Percentiles rank a stretch among this genome's conserved stretches.
Conservation (phyloP, 2,888 invertebrate species). For the Aricia artaxerxes region DNA sequence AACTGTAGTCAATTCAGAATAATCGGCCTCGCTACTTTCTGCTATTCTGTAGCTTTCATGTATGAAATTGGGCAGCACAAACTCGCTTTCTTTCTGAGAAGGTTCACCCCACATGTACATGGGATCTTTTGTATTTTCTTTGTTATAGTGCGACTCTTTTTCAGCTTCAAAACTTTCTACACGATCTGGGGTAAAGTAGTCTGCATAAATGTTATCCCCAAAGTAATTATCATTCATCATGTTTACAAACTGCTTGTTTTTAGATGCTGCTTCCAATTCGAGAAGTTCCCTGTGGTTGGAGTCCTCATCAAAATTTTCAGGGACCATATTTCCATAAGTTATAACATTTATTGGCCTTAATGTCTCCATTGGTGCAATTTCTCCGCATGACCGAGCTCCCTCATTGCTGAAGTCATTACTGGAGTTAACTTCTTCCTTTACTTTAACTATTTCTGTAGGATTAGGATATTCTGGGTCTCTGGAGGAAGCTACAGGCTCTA, state of each 20-base stretch:
- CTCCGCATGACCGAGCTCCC: slow-evolving; percentile 50
- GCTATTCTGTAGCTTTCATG: slow-evolving; percentile 74
- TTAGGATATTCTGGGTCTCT: slow-evolving; percentile 48
- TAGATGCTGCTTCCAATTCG: slow-evolving; percentile 65
- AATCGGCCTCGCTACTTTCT: slow-evolving; percentile 61
- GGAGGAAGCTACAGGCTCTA: slow-evolving; percentile 58
- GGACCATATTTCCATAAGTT: slow-evolving; percentile 62
- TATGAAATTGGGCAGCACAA: slow-evolving; percentile 71
- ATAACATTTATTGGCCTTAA: slow-evolving; percentile 71
- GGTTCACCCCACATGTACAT: slow-evolving; percentile 70
- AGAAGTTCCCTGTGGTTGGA: slow-evolving; percentile 66
- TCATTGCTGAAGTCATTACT: slow-evolving; percentile 66
- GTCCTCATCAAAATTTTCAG: slow-evolving; percentile 65
- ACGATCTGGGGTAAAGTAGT: slow-evolving; percentile 71
- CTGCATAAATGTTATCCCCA: slow-evolving; percentile 73
- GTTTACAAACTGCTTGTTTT: slow-evolving; percentile 71
- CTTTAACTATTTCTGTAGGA: slow-evolving; percentile 53
- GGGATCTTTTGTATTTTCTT: slow-evolving; percentile 58
- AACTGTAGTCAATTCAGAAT: slow-evolving; percentile 54
- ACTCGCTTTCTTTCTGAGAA: slow-evolving; percentile 67
- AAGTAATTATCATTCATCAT: slow-evolving; percentile 77
- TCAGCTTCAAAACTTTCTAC: slow-evolving; percentile 66
- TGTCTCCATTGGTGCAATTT: slow-evolving; percentile 56
- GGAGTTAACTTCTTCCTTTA: slow-evolving; percentile 67
- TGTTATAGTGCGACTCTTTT: slow-evolving; percentile 53